phyloP scores from a whole-genome alignment of 2,888 invertebrate genomes.

The Amphipoea lucens region DNA sequence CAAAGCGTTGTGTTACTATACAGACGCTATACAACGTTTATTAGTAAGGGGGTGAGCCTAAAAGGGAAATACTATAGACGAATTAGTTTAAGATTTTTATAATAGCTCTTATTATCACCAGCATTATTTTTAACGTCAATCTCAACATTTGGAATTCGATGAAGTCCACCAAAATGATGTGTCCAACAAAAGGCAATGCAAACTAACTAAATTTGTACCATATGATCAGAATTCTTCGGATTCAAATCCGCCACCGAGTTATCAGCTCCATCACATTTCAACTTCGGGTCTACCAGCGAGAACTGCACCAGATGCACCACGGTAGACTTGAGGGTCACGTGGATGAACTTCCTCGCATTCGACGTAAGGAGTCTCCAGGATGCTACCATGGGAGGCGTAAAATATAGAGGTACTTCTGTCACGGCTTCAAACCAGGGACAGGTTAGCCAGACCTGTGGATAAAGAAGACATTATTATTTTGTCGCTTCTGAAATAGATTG shows the following conservation, averaged over 20 bases:
- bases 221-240: constrained; percentile 90
- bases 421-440: constrained; percentile 95
- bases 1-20: no score
- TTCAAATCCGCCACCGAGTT: constrained; percentile 92
- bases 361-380: constrained; percentile 96
- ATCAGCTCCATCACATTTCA: constrained; percentile 91
- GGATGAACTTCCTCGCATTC: constrained; percentile 95
- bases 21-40: no score
- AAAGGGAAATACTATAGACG: no score
- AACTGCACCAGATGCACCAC: constrained; percentile 90
- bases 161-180: no score
- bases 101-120: no score
- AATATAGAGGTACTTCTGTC: constrained; percentile 93
- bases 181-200: no score
- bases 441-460: constrained; percentile 91
- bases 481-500: no score
- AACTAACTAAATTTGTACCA: constrained; percentile 75
- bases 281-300: constrained; percentile 84
- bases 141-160: no score
- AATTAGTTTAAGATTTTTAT: no score
- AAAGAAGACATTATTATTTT: no score
- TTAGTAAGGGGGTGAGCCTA: no score
- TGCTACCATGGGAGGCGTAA: constrained; percentile 95
- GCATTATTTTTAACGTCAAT: no score
- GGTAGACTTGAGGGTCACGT: constrained; percentile 93